Percentiles rank a stretch among this genome's conserved stretches.
Conservation (phyloP, 2,888 invertebrate genomes). For the Pardosa pseudoannulata region DNA sequence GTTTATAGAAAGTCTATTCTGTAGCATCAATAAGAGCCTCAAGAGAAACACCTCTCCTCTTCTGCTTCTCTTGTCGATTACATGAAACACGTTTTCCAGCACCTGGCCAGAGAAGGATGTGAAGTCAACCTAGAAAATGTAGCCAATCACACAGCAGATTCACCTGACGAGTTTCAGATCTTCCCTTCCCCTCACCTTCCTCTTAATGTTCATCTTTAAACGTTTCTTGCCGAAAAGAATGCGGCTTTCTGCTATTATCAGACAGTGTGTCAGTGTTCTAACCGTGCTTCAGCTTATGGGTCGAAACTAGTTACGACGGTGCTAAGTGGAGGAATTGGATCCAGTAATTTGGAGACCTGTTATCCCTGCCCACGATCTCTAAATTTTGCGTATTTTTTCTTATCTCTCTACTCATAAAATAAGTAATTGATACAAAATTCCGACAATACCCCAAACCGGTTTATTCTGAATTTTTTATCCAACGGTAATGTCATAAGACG, state of each 20-base stretch:
- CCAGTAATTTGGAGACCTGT: neutral
- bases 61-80: conserved; percentile 8
- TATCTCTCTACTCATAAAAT: neutral
- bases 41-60: conserved; percentile 24
- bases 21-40: neutral
- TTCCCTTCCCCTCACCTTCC: conserved; percentile 21
- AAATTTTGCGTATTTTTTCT: neutral
- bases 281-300: neutral
- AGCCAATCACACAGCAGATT: conserved; percentile 40
- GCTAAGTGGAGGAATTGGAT: neutral
- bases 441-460: neutral
- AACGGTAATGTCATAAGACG: too few species aligned
- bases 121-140: conserved; percentile 70
- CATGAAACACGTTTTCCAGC: conserved; percentile 35
- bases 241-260: conserved; percentile 30
- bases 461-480: neutral
- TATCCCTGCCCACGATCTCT: neutral
- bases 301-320: neutral
- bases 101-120: conserved; percentile 59
- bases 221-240: conserved; percentile 48
- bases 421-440: neutral
- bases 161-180: conserved; percentile 45
- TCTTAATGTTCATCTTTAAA: conserved; percentile 31
- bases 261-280: conserved; percentile 62
- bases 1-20: neutral